Conservation (phyloP, 2,888 invertebrate species). For the Drosophila paucipuncta region DNA sequence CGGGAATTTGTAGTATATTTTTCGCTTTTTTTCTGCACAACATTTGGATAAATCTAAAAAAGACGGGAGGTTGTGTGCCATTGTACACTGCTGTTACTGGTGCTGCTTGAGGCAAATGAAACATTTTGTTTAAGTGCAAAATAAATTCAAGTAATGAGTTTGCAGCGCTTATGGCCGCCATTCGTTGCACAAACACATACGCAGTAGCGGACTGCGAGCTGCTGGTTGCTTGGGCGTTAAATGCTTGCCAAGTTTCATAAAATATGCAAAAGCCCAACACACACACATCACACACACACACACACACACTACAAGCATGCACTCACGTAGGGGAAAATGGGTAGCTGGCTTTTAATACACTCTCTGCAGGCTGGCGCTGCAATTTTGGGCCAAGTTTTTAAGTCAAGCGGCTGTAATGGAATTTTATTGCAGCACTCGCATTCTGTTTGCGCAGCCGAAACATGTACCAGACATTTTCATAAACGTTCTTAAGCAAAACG, state of each 20-base stretch:
- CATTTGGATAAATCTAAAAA: background rate
- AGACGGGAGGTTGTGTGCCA: background rate
- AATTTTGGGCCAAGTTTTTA: constrained; percentile 75
- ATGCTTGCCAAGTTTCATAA: constrained; percentile 78
- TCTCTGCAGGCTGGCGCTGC: constrained; percentile 39
- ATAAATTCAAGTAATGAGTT: constrained; percentile 81
- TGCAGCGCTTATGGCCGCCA: constrained; percentile 62
- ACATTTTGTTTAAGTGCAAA: constrained; percentile 81
- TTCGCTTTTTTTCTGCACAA: background rate
- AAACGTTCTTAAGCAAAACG: constrained; percentile 51
- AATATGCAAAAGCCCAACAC: constrained; percentile 71
- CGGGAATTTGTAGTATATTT: background rate
- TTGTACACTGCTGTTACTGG: constrained; percentile 11
- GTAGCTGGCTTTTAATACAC: constrained; percentile 73
- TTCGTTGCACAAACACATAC: constrained; percentile 51
- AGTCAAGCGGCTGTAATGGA: constrained; percentile 76
- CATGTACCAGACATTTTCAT: constrained; percentile 78
- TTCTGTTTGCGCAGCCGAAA: constrained; percentile 75
- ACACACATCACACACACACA: constrained; percentile 31
- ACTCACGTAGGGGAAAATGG: constrained; percentile 69
- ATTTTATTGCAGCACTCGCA: constrained; percentile 77
- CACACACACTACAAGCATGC: constrained; percentile 36
- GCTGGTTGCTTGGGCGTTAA: constrained; percentile 56
- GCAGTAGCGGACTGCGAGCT: background rate
- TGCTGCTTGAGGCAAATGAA: constrained; percentile 66